These are phyloP conservation scores for Volucella zonaria DNA, from an alignment of 2,888 invertebrate species.

Conservation along the genomic window DNA sequence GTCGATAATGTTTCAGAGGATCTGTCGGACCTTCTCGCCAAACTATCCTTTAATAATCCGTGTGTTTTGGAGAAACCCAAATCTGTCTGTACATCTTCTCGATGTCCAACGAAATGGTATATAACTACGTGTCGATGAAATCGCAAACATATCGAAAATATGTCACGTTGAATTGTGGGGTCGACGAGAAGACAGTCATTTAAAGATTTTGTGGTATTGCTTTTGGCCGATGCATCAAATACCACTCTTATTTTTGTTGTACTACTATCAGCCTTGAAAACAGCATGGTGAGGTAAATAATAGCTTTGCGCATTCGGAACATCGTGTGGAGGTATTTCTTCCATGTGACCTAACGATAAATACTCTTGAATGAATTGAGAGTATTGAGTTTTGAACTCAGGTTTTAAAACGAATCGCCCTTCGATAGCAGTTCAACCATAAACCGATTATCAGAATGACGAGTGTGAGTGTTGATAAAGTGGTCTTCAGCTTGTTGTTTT, in stretches of 20 bases:
- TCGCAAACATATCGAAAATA: slow-evolving; percentile 41
- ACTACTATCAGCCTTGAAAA: slow-evolving; percentile 54
- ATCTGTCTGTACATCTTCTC: slow-evolving; percentile 67
- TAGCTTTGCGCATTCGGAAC: slow-evolving; percentile 18
- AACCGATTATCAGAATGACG: slow-evolving; percentile 26
- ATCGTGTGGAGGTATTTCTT: slow-evolving; percentile 30
- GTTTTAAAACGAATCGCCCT: slow-evolving; percentile 3
- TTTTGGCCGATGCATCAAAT: slow-evolving; percentile 55
- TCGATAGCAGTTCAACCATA: slow-evolving; percentile 20
- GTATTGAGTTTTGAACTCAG: slow-evolving; percentile 16
- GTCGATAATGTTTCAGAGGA: slow-evolving; percentile 41
- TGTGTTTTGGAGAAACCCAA: slow-evolving; percentile 43
- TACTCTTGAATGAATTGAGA: slow-evolving; percentile 42
- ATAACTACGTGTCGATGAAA: slow-evolving; percentile 49
- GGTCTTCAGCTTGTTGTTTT: slow-evolving; percentile 22
- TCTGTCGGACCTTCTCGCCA: slow-evolving; percentile 37
- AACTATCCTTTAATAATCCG: slow-evolving; percentile 55
- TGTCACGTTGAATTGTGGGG: slow-evolving; percentile 48
- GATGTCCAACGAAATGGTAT: slow-evolving; percentile 56
- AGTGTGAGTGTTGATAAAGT: slow-evolving; percentile 8
- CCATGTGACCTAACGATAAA: slow-evolving; percentile 49
- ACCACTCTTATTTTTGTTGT: slow-evolving; percentile 56
- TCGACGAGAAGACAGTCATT: slow-evolving; percentile 55
- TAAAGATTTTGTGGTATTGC: slow-evolving; percentile 31
- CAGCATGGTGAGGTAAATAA: slow-evolving; percentile 56